Evolutionary conservation across 2,797 vertebrate species (phyloP), one percentile per base, ranked within the genome.

Genomic region (Sebastes hubbsi): DNA sequence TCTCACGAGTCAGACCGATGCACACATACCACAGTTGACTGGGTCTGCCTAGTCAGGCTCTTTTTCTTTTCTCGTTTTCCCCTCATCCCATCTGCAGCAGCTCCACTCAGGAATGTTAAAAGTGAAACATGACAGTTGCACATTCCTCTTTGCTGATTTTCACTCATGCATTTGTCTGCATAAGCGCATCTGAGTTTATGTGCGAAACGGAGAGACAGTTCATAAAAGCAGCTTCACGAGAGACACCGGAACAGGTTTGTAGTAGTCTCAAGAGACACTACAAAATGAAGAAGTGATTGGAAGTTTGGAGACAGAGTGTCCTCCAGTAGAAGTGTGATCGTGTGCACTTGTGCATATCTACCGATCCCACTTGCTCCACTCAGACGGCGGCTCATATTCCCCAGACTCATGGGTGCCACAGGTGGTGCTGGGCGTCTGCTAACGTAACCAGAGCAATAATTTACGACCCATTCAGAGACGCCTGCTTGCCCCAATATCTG

Each of bases 41-140:
- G 75, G 22, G 1, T 79, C 38, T 89, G 85, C 80, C 13, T 74
- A 85, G 70, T 87, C 81, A 79, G 75, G 38, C 29, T 49, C 73
- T 87, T 83, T 58, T 59, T 13, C 22, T 55, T n/a, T 61, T 30
- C 36, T 24, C 62, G 16, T 49, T 34, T 38, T 52, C 70, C 9
- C 22, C 32, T 72, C 67, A 32, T 72, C 75, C 82, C 61, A 32
- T 75, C 78, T 69, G 86, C 63, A 59, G 78, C 82, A 80, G 69
- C 78, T 83, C 76, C 55, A 1, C 72, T 78, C 36, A 65, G 81
- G 80, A 89, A 84, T 83, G 74, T 58, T 32, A 24, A 82, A 84
- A 54, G 85, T 75, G 64, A 90, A 87, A 87, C 85, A 86, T 90
- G 90, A 91, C 86, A 72, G 73, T 85, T 66, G 74, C 72, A 75